Evolutionary conservation across 1,140 invertebrate species (phyloP), one percentile per base, ranked within the genome.

Genomic region (Danaus plexippus): DNA sequence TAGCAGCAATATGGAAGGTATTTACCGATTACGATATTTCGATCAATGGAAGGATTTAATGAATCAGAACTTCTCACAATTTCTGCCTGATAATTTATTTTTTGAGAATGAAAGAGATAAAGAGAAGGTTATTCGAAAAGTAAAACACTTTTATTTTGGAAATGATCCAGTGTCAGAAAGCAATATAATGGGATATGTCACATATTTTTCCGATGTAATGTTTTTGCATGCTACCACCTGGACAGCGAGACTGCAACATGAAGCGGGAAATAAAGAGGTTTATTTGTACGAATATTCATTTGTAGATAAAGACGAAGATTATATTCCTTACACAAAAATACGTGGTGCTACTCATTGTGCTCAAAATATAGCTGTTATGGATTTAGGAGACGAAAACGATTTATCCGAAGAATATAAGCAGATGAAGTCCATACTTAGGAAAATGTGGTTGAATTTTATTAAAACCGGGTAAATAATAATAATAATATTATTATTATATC

Each of bases 81-180:
- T 67, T 41, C 15, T 72, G 10, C 62, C 64, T 9, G 58, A 46
- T 9, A 59, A 73, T 55, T 62, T 73, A 41, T 11, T 44, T 9
- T 72, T 72, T 59, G 6, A 41, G 11, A 64, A 40, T 52, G 43
- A 66, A 1, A 52, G 60, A 40, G 68, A 69, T 47, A 66, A 47
- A 55, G n/a, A 60, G 12, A 32, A 63, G 22, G 54, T 70, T 0
- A 57, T 54, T 9, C 44, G 63, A 41, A 43, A 51, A 53, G 15
- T 71, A 11, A 73, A 69, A 59, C 32, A 62, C 9, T 71, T 64
- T 59, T 73, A 71, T 54, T 73, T 73, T 62, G 66, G 61, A 0
- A 43, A 63, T 12, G 22, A 61, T 40, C 15, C 47, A n/a, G 42
- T 73, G 11, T 47, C 42, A 6, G 41, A 59, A 43, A 42, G 58